Base-by-base conservation (phyloP, 2,888 invertebrate species). In the Meteorus cinctellus region DNA sequence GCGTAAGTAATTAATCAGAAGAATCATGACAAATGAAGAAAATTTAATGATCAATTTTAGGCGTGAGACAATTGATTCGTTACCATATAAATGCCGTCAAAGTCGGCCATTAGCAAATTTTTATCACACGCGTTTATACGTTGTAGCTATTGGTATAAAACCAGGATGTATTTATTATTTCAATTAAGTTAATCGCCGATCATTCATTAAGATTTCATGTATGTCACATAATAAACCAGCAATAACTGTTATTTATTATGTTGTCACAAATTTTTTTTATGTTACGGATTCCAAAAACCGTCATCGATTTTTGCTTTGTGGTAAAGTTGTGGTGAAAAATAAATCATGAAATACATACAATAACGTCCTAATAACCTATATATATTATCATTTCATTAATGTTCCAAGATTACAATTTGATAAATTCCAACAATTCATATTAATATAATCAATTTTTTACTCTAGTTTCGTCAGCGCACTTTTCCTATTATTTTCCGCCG, bases 171-270 rank as follows among this genome's bases (percentile, higher is more conserved):
- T 63, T 16, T 62, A 29, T 41, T 24, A 60, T 41, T 67, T 45
- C 31, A 41, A 66, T 59, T 48, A 19, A 14, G n/a, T 65, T 34
- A 36, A 65, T 4, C 36, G 65, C 65, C 36, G 5, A 6, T 62
- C 36, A 36, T 65, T 65, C 24, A 65, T 19, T 14, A 8, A 27
- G 16, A n/a, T 59, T 75, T 69, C 73, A 72, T 45, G 51, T 72
- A 62, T 59, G 75, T 66, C 71, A 72, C 77, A 78, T 72, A 77
- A 79, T 71, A 77, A 68, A 75, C 16, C 19, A 69, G 69, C 14
- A 77, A 79, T 51, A 83, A 83, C 74, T 83, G 73, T 79, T 66
- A 65, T 41, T 41, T 12, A 24, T 24, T 24, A 24, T 24, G 24
- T 24, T 31, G 36, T 48, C 70, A 72, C 16, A 19, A n/a, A n/a